phyloP scores from a whole-genome alignment of 2,113 vertebrate genomes.

The Baryphthengus martii region DNA sequence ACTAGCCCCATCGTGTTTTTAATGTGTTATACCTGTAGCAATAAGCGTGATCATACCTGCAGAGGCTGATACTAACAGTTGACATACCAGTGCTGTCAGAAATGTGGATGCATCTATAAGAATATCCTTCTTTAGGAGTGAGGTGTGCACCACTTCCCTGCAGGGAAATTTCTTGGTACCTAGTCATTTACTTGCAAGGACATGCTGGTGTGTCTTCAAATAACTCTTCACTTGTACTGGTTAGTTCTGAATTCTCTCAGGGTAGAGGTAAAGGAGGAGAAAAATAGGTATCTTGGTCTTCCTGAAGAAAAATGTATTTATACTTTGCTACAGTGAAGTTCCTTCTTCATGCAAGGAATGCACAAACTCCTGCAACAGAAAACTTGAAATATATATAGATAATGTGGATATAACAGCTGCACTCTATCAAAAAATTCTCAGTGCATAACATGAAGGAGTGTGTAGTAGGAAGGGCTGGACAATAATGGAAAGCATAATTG shows the following conservation, averaged over 20 bases:
- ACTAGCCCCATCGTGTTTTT: not conserved
- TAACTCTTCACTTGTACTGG: not conserved
- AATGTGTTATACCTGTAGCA: not conserved
- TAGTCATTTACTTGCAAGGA: slow-evolving; percentile 19
- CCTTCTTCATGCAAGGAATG: not conserved
- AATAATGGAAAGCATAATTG: not conserved
- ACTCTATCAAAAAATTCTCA: not conserved
- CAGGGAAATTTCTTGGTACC: slow-evolving; percentile 30
- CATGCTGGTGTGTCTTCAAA: slow-evolving; percentile 5
- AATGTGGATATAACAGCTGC: not conserved
- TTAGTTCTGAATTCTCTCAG: not conserved
- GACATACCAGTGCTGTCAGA: not conserved
- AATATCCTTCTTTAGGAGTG: not conserved
- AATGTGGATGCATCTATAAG: not conserved
- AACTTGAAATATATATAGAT: not conserved
- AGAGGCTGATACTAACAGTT: not conserved
- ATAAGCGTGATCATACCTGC: not conserved
- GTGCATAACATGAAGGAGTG: not conserved
- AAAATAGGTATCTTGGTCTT: not conserved
- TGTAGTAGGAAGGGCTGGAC: not conserved
- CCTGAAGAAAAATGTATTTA: not conserved
- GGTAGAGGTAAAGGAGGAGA: not conserved
- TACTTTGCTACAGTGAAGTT: not conserved
- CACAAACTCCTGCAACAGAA: not conserved
- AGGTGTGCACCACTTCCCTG: not conserved